These are phyloP conservation scores for Lasioglossum malachurum DNA, from an alignment of 2,888 invertebrate species.

Conservation along the genomic window DNA sequence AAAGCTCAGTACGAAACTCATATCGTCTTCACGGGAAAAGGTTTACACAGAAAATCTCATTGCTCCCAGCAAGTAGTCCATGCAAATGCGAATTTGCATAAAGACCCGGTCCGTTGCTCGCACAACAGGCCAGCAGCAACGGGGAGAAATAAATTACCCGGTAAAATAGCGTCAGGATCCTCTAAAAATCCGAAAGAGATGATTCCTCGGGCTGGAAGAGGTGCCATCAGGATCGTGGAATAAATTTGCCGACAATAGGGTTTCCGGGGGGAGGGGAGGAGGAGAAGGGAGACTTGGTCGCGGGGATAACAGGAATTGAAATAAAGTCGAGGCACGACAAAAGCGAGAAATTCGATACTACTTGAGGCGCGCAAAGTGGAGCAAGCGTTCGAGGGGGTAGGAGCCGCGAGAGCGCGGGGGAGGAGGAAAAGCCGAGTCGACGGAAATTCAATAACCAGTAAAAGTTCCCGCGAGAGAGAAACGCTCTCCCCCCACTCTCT, in stretches of 20 bases:
- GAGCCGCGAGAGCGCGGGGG: background rate
- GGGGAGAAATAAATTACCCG: background rate
- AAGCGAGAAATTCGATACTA: conserved; percentile 53
- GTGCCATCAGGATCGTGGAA: background rate
- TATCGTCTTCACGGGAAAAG: background rate
- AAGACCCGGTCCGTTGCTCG: background rate
- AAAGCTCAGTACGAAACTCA: background rate
- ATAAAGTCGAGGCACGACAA: conserved; percentile 18
- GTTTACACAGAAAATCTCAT: background rate
- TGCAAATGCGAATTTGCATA: conserved; percentile 6
- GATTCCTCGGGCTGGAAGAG: background rate
- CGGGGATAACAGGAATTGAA: conserved; percentile 14
- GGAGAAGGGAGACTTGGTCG: background rate
- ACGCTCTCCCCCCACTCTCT: background rate
- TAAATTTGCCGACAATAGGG: background rate
- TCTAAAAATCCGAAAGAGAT: background rate
- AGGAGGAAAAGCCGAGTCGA: conserved; percentile 21
- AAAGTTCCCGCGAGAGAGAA: conserved; percentile 32
- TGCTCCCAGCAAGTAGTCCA: background rate
- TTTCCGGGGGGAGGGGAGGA: background rate
- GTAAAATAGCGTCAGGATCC: background rate
- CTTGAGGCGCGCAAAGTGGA: conserved; percentile 40
- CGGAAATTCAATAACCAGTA: conserved; percentile 57
- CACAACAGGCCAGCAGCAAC: background rate
- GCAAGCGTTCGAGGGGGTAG: conserved; percentile 18